Evolutionary conservation across 2,888 invertebrate species (phyloP).

Genomic region (Elgonia sp.): DNA sequence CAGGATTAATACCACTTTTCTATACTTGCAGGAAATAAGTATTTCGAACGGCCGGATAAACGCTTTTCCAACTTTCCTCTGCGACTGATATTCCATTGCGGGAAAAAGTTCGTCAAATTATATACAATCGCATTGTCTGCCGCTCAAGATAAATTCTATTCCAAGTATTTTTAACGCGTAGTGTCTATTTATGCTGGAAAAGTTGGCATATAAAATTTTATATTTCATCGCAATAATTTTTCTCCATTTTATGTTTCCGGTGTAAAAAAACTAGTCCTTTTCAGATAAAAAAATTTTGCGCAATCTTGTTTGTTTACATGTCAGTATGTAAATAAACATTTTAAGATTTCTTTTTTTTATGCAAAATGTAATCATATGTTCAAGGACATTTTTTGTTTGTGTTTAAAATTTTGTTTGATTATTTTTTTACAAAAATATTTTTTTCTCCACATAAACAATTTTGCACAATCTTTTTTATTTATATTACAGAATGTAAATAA

Average conservation of each 20-base stretch:
- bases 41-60: conserved; percentile 51
- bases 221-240: conserved; percentile 7
- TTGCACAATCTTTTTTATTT: too few species aligned
- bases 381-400: too few species aligned
- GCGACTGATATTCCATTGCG: conserved; percentile 50
- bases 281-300: too few species aligned
- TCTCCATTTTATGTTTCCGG: not conserved
- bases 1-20: conserved; percentile 59
- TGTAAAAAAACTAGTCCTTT: too few species aligned
- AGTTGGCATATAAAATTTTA: conserved; percentile 32
- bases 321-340: too few species aligned
- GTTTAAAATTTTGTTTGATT: too few species aligned
- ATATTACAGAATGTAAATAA: too few species aligned
- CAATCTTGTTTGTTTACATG: too few species aligned
- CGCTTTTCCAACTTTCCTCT: conserved; percentile 50
- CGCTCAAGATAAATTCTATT: conserved; percentile 43
- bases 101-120: conserved; percentile 64
- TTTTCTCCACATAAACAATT: too few species aligned
- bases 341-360: too few species aligned
- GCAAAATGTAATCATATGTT: too few species aligned
- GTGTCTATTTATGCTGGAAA: conserved; percentile 49
- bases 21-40: conserved; percentile 61
- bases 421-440: too few species aligned
- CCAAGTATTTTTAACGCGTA: conserved; percentile 48
- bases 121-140: conserved; percentile 53